Conservation (phyloP, 2,113 vertebrate species). For the Aix galericulata region DNA sequence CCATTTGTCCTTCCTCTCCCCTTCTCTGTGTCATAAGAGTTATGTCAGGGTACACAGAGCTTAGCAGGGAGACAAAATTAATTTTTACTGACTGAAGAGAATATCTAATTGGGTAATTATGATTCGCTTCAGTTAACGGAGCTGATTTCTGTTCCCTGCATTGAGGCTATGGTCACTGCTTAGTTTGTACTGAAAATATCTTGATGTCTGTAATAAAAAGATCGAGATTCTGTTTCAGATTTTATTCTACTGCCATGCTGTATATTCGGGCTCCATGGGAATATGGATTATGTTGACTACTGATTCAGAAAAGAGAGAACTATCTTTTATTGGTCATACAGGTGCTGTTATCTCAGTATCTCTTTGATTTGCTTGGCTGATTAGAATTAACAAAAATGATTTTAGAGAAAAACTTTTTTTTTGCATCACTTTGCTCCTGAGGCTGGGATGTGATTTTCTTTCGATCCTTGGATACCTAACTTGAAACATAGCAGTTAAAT, state of each 20-base stretch:
- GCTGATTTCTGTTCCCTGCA: not conserved
- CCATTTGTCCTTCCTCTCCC: constrained; percentile 17
- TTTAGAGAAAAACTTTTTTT: not conserved
- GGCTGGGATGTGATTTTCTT: not conserved
- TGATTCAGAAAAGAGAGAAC: not conserved
- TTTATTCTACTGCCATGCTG: not conserved
- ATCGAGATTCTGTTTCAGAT: not conserved
- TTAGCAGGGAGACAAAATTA: not conserved
- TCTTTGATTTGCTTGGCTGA: not conserved
- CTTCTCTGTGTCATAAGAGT: not conserved
- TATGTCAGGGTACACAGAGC: not conserved
- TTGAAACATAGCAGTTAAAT: not conserved
- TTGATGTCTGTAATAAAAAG: not conserved
- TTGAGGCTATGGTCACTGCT: not conserved
- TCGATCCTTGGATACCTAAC: not conserved
- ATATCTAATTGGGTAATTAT: constrained; percentile 2
- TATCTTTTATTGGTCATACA: not conserved
- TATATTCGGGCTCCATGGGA: not conserved
- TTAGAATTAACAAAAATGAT: not conserved
- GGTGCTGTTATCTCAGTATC: not conserved
- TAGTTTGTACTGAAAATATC: not conserved
- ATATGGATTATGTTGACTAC: not conserved
- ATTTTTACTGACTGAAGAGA: constrained; percentile 20
- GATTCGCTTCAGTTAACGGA: not conserved
- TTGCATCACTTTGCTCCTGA: not conserved